Evolutionary conservation across 2,797 vertebrate species (phyloP), one percentile per base, ranked within the genome.

Genomic region (Acrocephalus scirpaceus): DNA sequence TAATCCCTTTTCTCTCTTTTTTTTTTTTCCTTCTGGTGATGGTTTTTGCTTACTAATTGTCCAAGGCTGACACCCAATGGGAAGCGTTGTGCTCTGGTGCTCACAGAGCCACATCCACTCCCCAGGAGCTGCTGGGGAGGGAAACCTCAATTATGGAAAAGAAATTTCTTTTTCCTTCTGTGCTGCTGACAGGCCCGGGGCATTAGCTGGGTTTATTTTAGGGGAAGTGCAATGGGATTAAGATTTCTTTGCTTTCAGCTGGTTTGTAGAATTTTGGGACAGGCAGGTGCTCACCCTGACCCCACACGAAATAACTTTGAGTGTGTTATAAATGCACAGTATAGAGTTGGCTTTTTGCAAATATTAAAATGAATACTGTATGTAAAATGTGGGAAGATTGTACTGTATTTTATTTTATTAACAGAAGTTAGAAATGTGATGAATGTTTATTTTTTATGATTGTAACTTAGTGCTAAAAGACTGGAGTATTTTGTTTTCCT

Each of bases 21-120:
- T 11, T 32, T 89, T 64, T 74, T 53, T 76, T 21, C 79, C 62
- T 81, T 95, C 90, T 95, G 76, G 69, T 85, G 71, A 77, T 92
- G 77, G 76, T 72, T 92, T 77, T 81, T 86, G 89, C 88, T 85
- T 92, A 80, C 76, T 94, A 88, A 97, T 94, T 93, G 94, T 94
- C 81, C 16, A 4, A 90, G 87, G 86, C 90, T 95, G 90, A 95
- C 77, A 94, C 91, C 93, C 88, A 88, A 72, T 19, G 86, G 86
- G 89, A 78, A 70, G 51, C 75, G n/a, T 50, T 60, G 5, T 34
- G 58, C 67, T 70, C 56, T 20, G 48, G 26, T 54, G 66, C 69
- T 58, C 50, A 27, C 75, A 90, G 65, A 93, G 82, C 51, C 61
- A 6, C 44, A 38, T 29, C n/a, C 47, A 17, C 57, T 69, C 40